Evolutionary conservation across 2,113 vertebrate genomes (phyloP), one percentile per base, ranked within the genome.

Genomic region (Mustelus asterias): DNA sequence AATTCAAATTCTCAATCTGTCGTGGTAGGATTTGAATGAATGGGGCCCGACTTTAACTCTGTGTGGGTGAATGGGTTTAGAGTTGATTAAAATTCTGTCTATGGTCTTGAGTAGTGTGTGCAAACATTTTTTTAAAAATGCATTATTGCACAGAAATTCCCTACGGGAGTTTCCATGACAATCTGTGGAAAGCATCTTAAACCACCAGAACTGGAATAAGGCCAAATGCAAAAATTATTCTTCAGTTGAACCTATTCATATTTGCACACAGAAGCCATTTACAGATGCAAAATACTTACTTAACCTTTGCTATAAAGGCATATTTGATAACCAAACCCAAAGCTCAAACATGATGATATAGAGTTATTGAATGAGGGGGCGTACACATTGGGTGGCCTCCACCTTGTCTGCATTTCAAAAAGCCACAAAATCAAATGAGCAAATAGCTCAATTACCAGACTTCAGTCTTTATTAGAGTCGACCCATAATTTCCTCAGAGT

Each of bases 231-330:
- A 69, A 72, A 72, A 70, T 72, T 2, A 70, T 67, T 24, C 92
- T 72, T 54, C 24, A 72, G 94, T 54, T 95, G 94, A 95, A 72
- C 6, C 26, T 48, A 95, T 95, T 95, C 41, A 95, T 41, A 18
- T 95, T 72, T 95, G 41, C 94, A 95, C 94, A 95, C 94, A 72
- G 94, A 48, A 95, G 94, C 94, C 69, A 76, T 95, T 95, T 72
- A 95, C 67, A 95, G 94, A 70, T 72, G 22, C 13, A 14, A 76
- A 95, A 95, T 41, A 95, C 44, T 65, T 94, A 94, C 92, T 72
- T 95, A 95, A 67, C 69, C 54, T 13, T 54, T 33, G 26, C 88
- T 95, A 76, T 95, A 95, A 95, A 76, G 94, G 69, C 94, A 95
- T 70, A 95, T 33, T 95, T 95, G 67, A 95, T 95, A 95, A 95